These are phyloP conservation scores for Clangula hyemalis DNA, from an alignment of 2,797 vertebrate genomes.

Conservation along the genomic window DNA sequence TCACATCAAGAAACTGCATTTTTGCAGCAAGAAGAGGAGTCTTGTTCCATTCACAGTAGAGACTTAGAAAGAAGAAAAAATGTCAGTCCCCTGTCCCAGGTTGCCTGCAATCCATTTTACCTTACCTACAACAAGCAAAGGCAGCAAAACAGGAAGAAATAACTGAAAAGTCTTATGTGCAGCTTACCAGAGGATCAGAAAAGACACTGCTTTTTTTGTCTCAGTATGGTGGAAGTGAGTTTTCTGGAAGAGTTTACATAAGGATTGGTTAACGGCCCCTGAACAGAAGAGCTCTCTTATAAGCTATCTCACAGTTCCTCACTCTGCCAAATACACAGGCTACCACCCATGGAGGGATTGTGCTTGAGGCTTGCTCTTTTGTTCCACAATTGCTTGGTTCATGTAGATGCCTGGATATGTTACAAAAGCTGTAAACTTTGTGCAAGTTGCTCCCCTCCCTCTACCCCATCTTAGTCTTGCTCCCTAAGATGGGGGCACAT, in stretches of 20 bases:
- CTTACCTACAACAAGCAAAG: background rate
- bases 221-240: background rate
- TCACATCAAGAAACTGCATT: slow-evolving; percentile 19
- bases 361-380: slow-evolving; percentile 19
- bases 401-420: background rate
- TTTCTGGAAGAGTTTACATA: slow-evolving; percentile 8
- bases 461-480: background rate
- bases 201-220: background rate
- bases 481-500: background rate
- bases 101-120: background rate
- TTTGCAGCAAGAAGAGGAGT: slow-evolving; percentile 21
- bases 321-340: slow-evolving; percentile 6
- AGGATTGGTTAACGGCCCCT: background rate
- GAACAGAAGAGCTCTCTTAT: slow-evolving; percentile 7
- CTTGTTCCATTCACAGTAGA: slow-evolving; percentile 13
- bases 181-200: background rate
- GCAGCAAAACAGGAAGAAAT: background rate
- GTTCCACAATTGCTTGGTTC: background rate
- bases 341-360: slow-evolving; percentile 2
- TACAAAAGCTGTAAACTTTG: background rate
- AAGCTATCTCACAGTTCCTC: background rate
- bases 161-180: background rate
- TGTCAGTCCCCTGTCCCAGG: background rate
- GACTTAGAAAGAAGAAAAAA: background rate
- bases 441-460: background rate